These are phyloP conservation scores for Temnothorax rugatulus DNA, from an alignment of 2,888 invertebrate genomes.

Conservation along the genomic window DNA sequence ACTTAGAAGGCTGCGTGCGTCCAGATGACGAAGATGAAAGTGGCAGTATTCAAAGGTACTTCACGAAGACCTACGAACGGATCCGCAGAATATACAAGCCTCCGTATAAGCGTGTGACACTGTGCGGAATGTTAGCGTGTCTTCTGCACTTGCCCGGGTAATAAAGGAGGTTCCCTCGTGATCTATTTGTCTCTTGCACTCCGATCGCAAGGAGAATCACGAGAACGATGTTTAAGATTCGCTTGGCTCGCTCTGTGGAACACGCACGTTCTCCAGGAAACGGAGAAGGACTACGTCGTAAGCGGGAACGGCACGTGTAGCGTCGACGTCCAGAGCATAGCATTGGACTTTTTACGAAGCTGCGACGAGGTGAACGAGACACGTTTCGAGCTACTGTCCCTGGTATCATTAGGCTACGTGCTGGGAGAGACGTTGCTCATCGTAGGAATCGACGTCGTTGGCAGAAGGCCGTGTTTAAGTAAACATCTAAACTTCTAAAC, in stretches of 20 bases:
- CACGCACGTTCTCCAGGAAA: slow-evolving; percentile 67
- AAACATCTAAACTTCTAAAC: slow-evolving; percentile 31
- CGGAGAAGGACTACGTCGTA: slow-evolving; percentile 18
- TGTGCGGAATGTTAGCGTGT: slow-evolving; percentile 65
- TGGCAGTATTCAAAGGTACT: slow-evolving; percentile 39
- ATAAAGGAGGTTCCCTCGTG: slow-evolving; percentile 14
- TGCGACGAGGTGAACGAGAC: slow-evolving; percentile 72
- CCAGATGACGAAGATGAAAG: slow-evolving; percentile 45
- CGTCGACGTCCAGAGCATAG: slow-evolving; percentile 66
- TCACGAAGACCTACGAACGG: slow-evolving; percentile 44
- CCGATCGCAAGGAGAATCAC: slow-evolving; percentile 22
- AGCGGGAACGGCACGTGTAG: slow-evolving; percentile 63
- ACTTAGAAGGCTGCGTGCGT: slow-evolving; percentile 57
- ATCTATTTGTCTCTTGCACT: neutral
- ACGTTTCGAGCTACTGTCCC: slow-evolving; percentile 69
- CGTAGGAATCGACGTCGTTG: slow-evolving; percentile 73
- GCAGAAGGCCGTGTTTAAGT: slow-evolving; percentile 74
- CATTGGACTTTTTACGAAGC: slow-evolving; percentile 68
- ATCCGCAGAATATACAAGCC: slow-evolving; percentile 56
- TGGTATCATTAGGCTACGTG: slow-evolving; percentile 75
- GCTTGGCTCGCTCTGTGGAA: slow-evolving; percentile 77
- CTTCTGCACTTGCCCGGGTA: slow-evolving; percentile 78
- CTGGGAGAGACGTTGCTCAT: slow-evolving; percentile 75
- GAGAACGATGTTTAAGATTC: slow-evolving; percentile 67
- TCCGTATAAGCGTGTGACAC: slow-evolving; percentile 66